Evolutionary conservation across 2,888 invertebrate genomes (phyloP).

Genomic region (Oscheius sp.): DNA sequence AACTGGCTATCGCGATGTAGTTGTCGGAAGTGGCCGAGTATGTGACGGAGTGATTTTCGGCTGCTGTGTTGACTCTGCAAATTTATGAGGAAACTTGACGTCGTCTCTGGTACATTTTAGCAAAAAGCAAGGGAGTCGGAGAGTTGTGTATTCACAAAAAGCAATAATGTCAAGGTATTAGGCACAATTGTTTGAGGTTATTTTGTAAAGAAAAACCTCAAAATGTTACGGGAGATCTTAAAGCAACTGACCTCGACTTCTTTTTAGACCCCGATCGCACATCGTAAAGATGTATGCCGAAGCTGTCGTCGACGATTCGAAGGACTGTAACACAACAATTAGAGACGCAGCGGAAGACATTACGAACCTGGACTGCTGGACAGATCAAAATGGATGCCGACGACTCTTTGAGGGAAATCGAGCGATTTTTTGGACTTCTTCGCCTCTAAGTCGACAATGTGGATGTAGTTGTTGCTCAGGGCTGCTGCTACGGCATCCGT

Average conservation of each 20-base stretch:
- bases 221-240: no score
- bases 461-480: constrained; percentile 36
- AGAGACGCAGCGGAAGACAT: background rate
- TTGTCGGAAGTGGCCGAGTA: constrained; percentile 43
- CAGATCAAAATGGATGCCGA: constrained; percentile 40
- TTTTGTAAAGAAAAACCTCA: no score
- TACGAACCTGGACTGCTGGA: constrained; percentile 23
- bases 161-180: no score
- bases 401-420: constrained; percentile 38
- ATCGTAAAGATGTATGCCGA: constrained; percentile 51
- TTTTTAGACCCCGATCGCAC: constrained; percentile 42
- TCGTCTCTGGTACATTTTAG: no score
- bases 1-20: constrained; percentile 47
- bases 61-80: constrained; percentile 46
- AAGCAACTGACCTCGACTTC: constrained; percentile 37
- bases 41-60: constrained; percentile 47
- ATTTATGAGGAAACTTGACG: background rate
- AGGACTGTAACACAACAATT: constrained; percentile 29
- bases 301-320: constrained; percentile 49
- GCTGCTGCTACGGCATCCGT: constrained; percentile 39
- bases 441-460: constrained; percentile 35
- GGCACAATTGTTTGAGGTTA: no score
- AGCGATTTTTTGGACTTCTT: constrained; percentile 36
- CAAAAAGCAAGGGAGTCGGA: no score
- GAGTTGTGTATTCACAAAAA: no score